Percentiles rank a stretch among this genome's conserved stretches.
Conservation (phyloP, 2,888 invertebrate species). For the Diaprepes abbreviatus region DNA sequence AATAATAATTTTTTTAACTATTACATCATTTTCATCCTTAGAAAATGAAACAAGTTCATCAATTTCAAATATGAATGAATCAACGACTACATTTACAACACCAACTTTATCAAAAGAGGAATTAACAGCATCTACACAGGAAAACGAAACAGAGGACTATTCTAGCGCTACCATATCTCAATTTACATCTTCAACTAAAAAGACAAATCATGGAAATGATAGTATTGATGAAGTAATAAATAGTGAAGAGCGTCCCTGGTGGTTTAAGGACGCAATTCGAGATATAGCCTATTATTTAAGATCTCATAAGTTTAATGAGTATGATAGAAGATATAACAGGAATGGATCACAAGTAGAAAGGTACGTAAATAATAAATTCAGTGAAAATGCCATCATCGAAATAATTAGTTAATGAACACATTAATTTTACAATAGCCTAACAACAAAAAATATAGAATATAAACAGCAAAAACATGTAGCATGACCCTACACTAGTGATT, state of each 20-base stretch:
- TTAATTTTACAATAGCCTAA: too few species aligned
- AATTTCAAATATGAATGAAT: not conserved
- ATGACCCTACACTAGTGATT: too few species aligned
- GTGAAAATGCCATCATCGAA: too few species aligned
- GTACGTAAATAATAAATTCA: too few species aligned
- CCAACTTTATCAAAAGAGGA: too few species aligned
- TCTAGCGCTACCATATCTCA: not conserved
- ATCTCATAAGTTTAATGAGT: constrained; percentile 76
- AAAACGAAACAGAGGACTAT: not conserved
- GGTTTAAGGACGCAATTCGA: constrained; percentile 67
- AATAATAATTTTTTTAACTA: not conserved
- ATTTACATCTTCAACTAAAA: not conserved
- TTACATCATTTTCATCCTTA: not conserved
- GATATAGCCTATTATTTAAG: constrained; percentile 75
- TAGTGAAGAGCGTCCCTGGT: constrained; percentile 5
- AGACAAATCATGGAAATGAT: not conserved
- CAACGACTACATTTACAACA: not conserved
- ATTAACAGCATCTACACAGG: not conserved
- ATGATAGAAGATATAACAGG: constrained; percentile 70
- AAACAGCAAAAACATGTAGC: too few species aligned
- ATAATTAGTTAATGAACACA: too few species aligned
- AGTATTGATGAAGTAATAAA: not conserved
- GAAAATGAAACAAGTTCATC: not conserved
- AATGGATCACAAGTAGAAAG: constrained; percentile 54
- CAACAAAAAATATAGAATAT: too few species aligned